Conservation (phyloP, 2,113 vertebrate species). For the Serinus canaria region DNA sequence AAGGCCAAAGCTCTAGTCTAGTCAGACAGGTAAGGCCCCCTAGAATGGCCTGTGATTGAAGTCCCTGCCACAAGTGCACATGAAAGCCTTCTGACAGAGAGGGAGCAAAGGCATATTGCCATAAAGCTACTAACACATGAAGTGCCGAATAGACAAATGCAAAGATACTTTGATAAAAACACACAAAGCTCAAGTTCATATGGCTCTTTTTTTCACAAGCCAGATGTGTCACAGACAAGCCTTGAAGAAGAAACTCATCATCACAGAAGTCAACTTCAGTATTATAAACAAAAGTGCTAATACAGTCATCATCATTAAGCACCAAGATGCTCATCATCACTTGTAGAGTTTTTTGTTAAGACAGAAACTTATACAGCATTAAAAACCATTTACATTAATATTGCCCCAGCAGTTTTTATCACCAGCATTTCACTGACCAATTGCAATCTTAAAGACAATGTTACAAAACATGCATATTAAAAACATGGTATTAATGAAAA, state of each 20-base stretch:
- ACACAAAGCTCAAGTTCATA: neutral
- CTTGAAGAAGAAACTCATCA: neutral
- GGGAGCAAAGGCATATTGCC: neutral
- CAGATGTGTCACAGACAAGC: neutral
- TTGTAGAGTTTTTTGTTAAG: neutral
- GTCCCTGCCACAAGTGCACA: fast-evolving
- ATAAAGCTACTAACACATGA: neutral
- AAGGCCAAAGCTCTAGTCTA: neutral
- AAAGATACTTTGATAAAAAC: neutral
- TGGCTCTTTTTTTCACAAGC: neutral
- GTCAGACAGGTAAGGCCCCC: neutral
- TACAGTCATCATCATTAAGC: neutral
- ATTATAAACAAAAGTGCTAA: neutral
- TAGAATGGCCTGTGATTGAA: neutral
- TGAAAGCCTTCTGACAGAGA: neutral
- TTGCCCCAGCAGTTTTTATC: neutral
- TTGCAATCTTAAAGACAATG: neutral
- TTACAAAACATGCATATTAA: neutral
- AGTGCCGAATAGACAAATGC: neutral
- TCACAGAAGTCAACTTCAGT: neutral
- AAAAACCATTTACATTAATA: neutral
- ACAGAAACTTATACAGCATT: neutral
- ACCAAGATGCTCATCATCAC: neutral
- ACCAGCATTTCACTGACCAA: neutral
- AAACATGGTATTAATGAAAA: neutral